phyloP scores from a whole-genome alignment of 2,113 vertebrate species.

The Arothron firmamentum region DNA sequence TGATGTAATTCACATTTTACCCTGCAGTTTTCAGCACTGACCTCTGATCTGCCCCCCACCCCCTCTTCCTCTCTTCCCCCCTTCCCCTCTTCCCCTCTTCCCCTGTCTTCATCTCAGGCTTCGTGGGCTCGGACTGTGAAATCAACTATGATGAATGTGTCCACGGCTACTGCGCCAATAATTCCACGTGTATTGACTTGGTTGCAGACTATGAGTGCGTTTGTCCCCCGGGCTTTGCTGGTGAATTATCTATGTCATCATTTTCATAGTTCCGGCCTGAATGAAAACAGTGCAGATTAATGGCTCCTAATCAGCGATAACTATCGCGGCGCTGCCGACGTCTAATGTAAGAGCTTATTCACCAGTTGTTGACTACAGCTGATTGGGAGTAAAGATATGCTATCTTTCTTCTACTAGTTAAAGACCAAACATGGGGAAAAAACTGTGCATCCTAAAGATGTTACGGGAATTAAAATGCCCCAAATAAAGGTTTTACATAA shows the following conservation, averaged over 20 bases:
- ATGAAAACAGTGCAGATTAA: slow-evolving; percentile 41
- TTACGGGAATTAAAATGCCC: neutral
- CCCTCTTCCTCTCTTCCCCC: neutral
- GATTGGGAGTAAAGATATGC: slow-evolving; percentile 6
- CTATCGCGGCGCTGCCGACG: slow-evolving; percentile 9
- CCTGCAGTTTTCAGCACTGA: slow-evolving; percentile 8
- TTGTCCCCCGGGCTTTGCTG: slow-evolving; percentile 72
- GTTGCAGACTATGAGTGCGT: slow-evolving; percentile 71
- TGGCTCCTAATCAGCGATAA: slow-evolving; percentile 31
- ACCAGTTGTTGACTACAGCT: slow-evolving; percentile 8
- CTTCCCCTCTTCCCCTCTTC: too few species aligned
- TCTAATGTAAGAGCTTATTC: slow-evolving; percentile 15
- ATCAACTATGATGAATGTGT: slow-evolving; percentile 76
- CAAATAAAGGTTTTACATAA: neutral
- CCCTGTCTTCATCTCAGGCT: slow-evolving; percentile 53
- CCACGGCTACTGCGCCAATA: slow-evolving; percentile 72
- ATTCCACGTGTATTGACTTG: slow-evolving; percentile 77
- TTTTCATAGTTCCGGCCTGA: slow-evolving; percentile 43
- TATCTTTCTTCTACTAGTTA: neutral
- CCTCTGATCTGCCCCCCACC: slow-evolving; percentile 30
- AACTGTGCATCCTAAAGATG: neutral
- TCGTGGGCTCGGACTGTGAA: slow-evolving; percentile 75
- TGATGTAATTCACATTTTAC: slow-evolving; percentile 37
- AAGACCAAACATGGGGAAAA: slow-evolving; percentile 4
- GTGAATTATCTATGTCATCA: slow-evolving; percentile 66